Conservation (phyloP, 2,888 invertebrate genomes). For the Crioceris asparagi region DNA sequence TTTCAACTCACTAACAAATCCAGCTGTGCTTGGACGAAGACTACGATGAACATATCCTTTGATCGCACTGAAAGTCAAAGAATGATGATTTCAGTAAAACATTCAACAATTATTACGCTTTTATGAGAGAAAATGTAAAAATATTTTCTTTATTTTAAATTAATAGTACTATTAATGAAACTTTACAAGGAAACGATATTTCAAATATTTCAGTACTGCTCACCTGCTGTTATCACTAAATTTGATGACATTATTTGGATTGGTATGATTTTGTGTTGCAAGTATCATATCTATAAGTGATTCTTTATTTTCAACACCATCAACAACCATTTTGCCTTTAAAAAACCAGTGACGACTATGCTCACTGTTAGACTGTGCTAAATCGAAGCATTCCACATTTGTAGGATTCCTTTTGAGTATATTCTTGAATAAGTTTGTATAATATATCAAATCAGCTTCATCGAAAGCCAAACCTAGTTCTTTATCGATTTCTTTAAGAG, state of each 20-base stretch:
- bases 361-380: conserved; percentile 97
- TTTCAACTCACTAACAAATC: conserved; percentile 48
- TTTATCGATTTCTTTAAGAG: conserved; percentile 60
- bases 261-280: conserved; percentile 74
- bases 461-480: conserved; percentile 77
- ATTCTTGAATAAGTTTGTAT: conserved; percentile 74
- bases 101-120: too few species aligned
- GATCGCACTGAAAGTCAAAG: conserved; percentile 59
- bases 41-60: conserved; percentile 64
- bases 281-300: conserved; percentile 90
- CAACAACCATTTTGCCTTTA: conserved; percentile 77
- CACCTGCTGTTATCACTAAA: conserved; percentile 95
- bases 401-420: conserved; percentile 86
- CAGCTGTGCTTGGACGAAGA: conserved; percentile 58
- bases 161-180: too few species aligned
- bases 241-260: conserved; percentile 91
- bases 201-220: conserved; percentile 9
- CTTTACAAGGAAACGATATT: too few species aligned
- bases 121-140: conserved; percentile 1
- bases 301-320: conserved; percentile 65
- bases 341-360: conserved; percentile 99
- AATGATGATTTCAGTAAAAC: neutral
- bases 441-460: conserved; percentile 84
- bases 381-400: conserved; percentile 93
- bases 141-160: too few species aligned